Evolutionary conservation across 2,888 invertebrate genomes (phyloP).

Genomic region (Eucriotettix oculatus): DNA sequence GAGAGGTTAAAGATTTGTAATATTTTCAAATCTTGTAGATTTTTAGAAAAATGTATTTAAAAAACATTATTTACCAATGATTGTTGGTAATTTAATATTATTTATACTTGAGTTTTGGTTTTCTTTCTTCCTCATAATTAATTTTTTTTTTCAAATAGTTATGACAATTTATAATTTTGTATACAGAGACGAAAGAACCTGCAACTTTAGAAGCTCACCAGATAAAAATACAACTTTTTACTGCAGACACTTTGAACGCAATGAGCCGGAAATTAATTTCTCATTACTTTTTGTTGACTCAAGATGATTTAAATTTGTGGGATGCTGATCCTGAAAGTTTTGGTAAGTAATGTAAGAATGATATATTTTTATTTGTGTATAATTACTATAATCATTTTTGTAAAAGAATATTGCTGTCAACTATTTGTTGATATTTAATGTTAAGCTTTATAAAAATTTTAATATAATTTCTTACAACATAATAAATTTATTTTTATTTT

Average conservation of each 20-base stretch:
- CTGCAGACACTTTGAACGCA: constrained; percentile 54
- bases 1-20: no score
- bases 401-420: background rate
- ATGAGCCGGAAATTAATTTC: constrained; percentile 73
- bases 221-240: constrained; percentile 62
- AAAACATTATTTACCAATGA: no score
- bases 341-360: constrained; percentile 31
- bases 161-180: no score
- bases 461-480: background rate
- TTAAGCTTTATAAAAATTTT: background rate
- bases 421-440: background rate
- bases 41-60: no score
- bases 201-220: constrained; percentile 42
- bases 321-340: constrained; percentile 82
- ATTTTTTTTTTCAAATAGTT: no score
- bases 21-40: no score
- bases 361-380: no score
- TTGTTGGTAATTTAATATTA: no score
- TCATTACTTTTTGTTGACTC: constrained; percentile 72
- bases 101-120: no score
- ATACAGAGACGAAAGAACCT: constrained; percentile 25
- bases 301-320: constrained; percentile 74
- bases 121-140: no score
- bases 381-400: background rate
- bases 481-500: background rate